A percentile compares a stretch with the other conserved stretches of the same genome.
Evolutionary conservation across 2,113 vertebrate genomes (phyloP).

Genomic region (Psittacara wagleri): DNA sequence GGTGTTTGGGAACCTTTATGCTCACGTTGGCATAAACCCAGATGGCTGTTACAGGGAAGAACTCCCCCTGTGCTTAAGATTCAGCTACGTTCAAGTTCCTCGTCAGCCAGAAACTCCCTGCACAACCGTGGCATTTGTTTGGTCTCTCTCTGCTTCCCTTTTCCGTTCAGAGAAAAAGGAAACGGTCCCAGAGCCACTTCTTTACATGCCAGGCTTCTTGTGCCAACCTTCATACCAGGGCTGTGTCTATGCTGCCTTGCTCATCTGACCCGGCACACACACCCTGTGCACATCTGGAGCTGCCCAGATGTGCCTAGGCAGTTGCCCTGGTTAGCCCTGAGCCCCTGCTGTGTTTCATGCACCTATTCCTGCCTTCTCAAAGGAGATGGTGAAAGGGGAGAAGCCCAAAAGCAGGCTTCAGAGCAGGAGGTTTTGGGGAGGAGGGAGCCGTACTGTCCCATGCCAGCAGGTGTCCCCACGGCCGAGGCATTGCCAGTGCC

Average conservation of each 20-base stretch:
- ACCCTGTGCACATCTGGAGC: not conserved
- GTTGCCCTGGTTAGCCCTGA: not conserved
- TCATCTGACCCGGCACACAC: not conserved
- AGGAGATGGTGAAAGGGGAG: not conserved
- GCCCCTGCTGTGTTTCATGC: not conserved
- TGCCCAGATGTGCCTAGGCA: not conserved
- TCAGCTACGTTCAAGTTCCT: not conserved
- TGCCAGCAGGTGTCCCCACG: slow-evolving; percentile 68
- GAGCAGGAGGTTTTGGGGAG: not conserved
- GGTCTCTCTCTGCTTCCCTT: slow-evolving; percentile 20
- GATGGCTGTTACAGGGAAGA: not conserved
- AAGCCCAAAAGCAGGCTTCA: not conserved
- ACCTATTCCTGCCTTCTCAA: not conserved
- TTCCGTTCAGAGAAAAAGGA: not conserved
- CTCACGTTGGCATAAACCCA: not conserved
- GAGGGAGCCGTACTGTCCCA: not conserved
- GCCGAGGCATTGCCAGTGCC: not conserved
- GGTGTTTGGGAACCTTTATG: not conserved
- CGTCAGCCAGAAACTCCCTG: not conserved
- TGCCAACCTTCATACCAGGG: fast-evolving
- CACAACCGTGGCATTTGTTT: not conserved
- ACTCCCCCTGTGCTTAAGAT: not conserved
- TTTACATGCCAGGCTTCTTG: not conserved
- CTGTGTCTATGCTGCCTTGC: fast-evolving
- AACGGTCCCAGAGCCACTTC: not conserved